Base-by-base conservation (phyloP, 1,140 invertebrate species). In the Ips nitidus region DNA sequence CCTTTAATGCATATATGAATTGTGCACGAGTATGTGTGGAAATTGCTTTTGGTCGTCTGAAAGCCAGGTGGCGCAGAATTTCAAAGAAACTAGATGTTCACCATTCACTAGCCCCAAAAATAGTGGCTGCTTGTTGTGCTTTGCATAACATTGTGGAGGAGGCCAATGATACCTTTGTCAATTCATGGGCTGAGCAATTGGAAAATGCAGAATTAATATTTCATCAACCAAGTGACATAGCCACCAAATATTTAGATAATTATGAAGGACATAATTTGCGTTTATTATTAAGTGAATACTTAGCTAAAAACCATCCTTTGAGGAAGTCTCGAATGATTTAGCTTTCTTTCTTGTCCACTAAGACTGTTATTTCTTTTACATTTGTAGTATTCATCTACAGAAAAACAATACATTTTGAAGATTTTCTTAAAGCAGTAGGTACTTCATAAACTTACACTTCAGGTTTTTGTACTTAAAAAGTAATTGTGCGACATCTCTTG, bases 31-130 rank as follows among this genome's bases (percentile, higher is more conserved):
- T 79, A 37, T 59, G 73, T 60, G 64, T 79, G 47, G 80, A 81
- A 68, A 79, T 78, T 72, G 78, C 76, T 36, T 81, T 81, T 77
- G 80, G 75, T 41, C 71, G 79, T 50, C 52, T 80, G 5, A 77
- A 76, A 60, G 58, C 57, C 3, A 38, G 73, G 50, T 75, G 71
- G 69, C 65, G 75, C 39, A 63, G 57, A 8, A 47, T 76, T 41
- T 43, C 42, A 37, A 76, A 76, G 61, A 63, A 53, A 65, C 6
- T 75, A 7, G 75, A 76, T 69, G 43, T 75, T 52, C 39, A 74
- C 45, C 52, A 56, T 60, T 64, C 63, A 41, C 75, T 68, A 70
- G 70, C 71, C 41, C 71, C 69, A 57, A 40, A 66, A 55, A 41
- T 76, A 50, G 65, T 72, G 55, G 47, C 64, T 40, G 56, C 71